Conservation (phyloP, 2,888 invertebrate genomes). For the Stomorhina lunata region DNA sequence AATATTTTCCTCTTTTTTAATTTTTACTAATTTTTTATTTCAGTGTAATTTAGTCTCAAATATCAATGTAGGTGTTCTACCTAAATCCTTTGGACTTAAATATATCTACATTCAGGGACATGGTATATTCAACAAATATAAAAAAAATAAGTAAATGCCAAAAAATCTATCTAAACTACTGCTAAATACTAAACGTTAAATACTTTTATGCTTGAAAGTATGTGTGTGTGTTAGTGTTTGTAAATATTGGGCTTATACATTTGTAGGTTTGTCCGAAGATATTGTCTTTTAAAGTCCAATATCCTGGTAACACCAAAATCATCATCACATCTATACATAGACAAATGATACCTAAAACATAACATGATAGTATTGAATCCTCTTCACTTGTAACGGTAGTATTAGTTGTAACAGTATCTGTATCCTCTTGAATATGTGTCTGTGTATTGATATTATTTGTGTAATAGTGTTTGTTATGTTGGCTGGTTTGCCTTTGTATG, state of each 20-base stretch:
- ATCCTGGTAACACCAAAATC: constrained; percentile 42
- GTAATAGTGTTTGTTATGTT: constrained; percentile 22
- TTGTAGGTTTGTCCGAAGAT: constrained; percentile 10
- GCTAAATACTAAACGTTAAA: constrained; percentile 49
- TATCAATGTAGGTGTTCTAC: constrained; percentile 49
- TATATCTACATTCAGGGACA: constrained; percentile 25
- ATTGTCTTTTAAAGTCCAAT: constrained; percentile 36
- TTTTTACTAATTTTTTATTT: neutral
- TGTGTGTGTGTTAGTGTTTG: neutral
- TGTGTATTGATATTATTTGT: constrained; percentile 5
- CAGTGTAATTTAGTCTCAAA: constrained; percentile 37
- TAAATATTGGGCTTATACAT: neutral
- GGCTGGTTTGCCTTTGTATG: constrained; percentile 25
- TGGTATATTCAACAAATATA: constrained; percentile 14
- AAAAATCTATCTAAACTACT: constrained; percentile 37
- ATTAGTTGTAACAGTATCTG: neutral
- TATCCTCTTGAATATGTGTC: neutral
- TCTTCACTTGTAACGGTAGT: neutral
- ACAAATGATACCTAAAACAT: neutral
- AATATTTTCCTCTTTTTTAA: neutral
- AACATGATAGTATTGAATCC: neutral
- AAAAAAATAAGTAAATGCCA: neutral
- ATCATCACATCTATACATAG: neutral
- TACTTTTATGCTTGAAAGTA: no score
- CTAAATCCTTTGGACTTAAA: constrained; percentile 36